These are phyloP conservation scores for Nemopilema nomurai DNA, from an alignment of 30 jellyfish, hydroid and myxozoan species.

Conservation along the genomic window DNA sequence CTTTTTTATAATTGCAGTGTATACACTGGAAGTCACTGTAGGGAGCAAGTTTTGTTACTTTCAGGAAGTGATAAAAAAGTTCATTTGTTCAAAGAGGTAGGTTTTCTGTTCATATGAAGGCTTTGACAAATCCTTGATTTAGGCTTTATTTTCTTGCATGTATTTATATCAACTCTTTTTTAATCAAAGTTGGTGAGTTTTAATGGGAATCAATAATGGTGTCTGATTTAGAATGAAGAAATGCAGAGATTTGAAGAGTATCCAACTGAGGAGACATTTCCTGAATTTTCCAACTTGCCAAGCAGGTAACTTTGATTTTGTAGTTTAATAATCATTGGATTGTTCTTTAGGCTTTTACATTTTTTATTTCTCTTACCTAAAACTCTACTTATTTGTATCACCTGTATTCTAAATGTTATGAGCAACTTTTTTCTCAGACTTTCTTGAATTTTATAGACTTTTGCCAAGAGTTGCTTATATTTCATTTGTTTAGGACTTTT, in stretches of 20 bases:
- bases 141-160: not conserved
- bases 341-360: too few relatives aligned
- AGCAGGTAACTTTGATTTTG: constrained; percentile 66
- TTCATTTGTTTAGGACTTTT: not conserved
- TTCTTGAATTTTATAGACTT: too few relatives aligned
- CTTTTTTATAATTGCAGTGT: constrained; percentile 34
- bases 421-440: too few relatives aligned
- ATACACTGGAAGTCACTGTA: constrained; percentile 22
- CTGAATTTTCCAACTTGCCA: constrained; percentile 83
- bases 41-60: constrained; percentile 73
- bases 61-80: constrained; percentile 91
- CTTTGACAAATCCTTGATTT: not conserved
- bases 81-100: constrained; percentile 87
- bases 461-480: too few relatives aligned
- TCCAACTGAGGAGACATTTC: constrained; percentile 76
- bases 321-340: too few relatives aligned
- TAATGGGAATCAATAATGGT: too few relatives aligned
- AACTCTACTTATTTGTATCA: too few relatives aligned
- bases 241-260: constrained; percentile 70
- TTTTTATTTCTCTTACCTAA: too few relatives aligned
- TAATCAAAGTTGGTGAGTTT: too few relatives aligned
- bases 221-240: constrained; percentile 57
- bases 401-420: too few relatives aligned
- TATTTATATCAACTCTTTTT: not conserved
- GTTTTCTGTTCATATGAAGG: not conserved